These are phyloP conservation scores for Pogonophryne albipinna DNA, from an alignment of 2,797 vertebrate genomes.

Conservation along the genomic window DNA sequence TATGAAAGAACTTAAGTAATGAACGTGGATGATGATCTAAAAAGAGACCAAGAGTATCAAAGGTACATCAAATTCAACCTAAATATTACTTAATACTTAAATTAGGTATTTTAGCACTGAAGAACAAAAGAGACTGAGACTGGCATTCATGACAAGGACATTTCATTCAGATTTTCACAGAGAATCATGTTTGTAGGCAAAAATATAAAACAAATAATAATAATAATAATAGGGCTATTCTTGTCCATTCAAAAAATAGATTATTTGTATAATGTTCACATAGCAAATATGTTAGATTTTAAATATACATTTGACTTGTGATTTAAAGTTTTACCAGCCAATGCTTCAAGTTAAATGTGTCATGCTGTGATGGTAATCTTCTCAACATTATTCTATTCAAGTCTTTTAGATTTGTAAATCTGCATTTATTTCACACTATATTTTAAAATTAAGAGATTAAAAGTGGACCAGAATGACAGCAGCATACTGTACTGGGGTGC, in stretches of 20 bases:
- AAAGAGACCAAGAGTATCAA: background rate
- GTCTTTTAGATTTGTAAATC: conserved; percentile 6
- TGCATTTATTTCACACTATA: conserved; percentile 4
- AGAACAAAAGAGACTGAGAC: background rate
- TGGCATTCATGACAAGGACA: conserved; percentile 5
- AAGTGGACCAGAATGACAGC: background rate
- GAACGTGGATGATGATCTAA: background rate
- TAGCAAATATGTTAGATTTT: background rate
- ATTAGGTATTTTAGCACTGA: background rate
- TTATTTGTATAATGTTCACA: background rate
- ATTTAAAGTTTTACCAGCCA: background rate
- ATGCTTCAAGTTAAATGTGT: background rate
- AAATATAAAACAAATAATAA: background rate
- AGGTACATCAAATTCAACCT: background rate
- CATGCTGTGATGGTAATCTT: background rate
- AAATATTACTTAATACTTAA: background rate
- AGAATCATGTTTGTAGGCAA: background rate
- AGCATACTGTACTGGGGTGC: background rate
- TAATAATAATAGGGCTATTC: background rate
- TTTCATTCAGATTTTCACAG: conserved; percentile 1
- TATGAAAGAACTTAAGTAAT: background rate
- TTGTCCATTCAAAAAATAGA: background rate
- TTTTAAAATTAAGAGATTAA: background rate
- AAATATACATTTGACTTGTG: background rate
- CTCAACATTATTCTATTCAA: background rate